A percentile compares a stretch with the other conserved stretches of the same genome.
These are phyloP conservation scores for Quadriops clusia DNA, from an alignment of 2,888 invertebrate genomes.

Conservation along the genomic window DNA sequence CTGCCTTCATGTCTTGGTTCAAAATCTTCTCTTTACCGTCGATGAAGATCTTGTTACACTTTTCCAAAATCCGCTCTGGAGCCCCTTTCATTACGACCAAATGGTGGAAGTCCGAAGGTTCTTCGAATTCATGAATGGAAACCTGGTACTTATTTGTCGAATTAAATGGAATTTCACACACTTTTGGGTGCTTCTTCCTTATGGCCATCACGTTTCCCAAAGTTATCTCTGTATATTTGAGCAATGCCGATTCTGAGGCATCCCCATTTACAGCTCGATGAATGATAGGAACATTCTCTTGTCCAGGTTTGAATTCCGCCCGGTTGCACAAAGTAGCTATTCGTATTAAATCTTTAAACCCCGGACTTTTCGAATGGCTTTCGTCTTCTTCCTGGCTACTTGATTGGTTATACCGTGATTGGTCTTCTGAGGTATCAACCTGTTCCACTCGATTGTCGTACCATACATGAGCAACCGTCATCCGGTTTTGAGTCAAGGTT, in stretches of 20 bases:
- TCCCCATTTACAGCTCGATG: conserved; percentile 51
- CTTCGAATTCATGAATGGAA: conserved; percentile 90
- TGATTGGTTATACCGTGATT: too few relatives aligned
- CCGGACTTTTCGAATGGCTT: conserved; percentile 38
- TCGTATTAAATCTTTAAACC: conserved; percentile 26
- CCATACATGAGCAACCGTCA: conserved; percentile 99
- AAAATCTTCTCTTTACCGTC: conserved; percentile 64
- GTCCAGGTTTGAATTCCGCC: conserved; percentile 48
- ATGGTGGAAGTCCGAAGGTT: conserved; percentile 78
- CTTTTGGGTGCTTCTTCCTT: conserved; percentile 77
- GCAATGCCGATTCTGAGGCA: conserved; percentile 57
- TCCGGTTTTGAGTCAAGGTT: conserved; percentile 95
- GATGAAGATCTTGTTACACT: conserved; percentile 27
- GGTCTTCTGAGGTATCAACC: conserved; percentile 97
- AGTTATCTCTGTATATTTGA: conserved; percentile 51
- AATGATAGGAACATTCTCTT: conserved; percentile 36
- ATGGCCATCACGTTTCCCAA: conserved; percentile 24
- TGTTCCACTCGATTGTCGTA: conserved; percentile 98
- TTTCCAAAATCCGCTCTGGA: conserved; percentile 88
- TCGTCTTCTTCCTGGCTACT: conserved; percentile 87
- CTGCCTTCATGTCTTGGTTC: conserved; percentile 89
- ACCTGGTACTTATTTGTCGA: conserved; percentile 93
- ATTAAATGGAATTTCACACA: conserved; percentile 87
- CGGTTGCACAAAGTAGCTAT: conserved; percentile 59
- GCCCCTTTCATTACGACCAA: conserved; percentile 95